phyloP scores from a whole-genome alignment of 1,140 invertebrate species.

The Zaprionus taronus region DNA sequence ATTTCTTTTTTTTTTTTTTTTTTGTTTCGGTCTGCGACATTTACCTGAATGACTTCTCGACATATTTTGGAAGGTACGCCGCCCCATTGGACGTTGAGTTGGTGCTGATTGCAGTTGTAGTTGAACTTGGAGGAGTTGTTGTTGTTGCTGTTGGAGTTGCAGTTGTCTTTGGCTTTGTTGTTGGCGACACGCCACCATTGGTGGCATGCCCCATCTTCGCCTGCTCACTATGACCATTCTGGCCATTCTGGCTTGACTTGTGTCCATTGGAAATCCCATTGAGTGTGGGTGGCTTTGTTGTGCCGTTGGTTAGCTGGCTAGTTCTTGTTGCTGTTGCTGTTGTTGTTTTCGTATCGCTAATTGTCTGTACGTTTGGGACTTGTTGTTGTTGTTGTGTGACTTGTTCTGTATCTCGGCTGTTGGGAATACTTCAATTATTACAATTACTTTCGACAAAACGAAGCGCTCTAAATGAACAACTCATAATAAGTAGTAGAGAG shows the following conservation, averaged over 20 bases:
- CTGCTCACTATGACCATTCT: conserved; percentile 19
- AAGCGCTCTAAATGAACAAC: conserved; percentile 43
- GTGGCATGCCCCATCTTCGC: conserved; percentile 18
- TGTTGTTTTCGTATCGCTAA: conserved; percentile 2
- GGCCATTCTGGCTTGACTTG: conserved; percentile 36
- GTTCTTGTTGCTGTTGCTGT: conserved; percentile 40
- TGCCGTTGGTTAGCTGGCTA: conserved; percentile 38
- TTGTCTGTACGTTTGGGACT: conserved; percentile 53
- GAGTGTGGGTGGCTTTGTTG: conserved; percentile 17
- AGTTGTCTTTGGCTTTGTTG: conserved; percentile 31
- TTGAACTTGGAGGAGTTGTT: conserved; percentile 7
- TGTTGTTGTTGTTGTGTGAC: conserved; percentile 53
- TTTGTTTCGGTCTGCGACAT: conserved; percentile 49
- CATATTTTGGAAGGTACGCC: conserved; percentile 84
- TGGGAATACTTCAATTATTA: conserved; percentile 77
- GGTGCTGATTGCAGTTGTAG: conserved; percentile 30
- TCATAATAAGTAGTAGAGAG: conserved; percentile 29
- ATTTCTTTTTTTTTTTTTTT: conserved; percentile 2
- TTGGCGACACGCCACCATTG: conserved; percentile 24
- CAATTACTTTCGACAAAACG: conserved; percentile 44
- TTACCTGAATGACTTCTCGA: conserved; percentile 85
- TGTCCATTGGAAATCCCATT: conserved; percentile 19
- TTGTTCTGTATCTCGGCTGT: conserved; percentile 79
- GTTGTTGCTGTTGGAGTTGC: conserved; percentile 27
- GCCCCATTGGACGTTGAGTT: conserved; percentile 62